Evolutionary conservation across 2,888 invertebrate species (phyloP).

Genomic region (Eueremaeus valkanovi): DNA sequence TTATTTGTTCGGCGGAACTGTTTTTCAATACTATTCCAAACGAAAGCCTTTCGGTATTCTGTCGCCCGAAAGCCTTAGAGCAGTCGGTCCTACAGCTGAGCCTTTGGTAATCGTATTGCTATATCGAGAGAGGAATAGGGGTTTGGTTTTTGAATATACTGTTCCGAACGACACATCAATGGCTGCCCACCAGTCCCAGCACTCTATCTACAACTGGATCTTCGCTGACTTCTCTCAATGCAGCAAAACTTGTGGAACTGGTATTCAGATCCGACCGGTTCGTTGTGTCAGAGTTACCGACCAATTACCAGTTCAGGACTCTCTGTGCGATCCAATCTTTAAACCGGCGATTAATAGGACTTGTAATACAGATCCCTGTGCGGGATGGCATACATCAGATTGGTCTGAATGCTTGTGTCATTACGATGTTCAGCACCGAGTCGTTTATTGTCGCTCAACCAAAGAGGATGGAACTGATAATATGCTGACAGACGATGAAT

Average conservation of each 20-base stretch:
- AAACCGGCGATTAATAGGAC: conserved; percentile 67
- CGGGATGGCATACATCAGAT: conserved; percentile 69
- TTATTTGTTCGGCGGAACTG: conserved; percentile 71
- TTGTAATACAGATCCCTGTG: conserved; percentile 73
- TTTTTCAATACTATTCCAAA: conserved; percentile 72
- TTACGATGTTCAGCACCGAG: conserved; percentile 57
- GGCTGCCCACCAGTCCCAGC: conserved; percentile 61
- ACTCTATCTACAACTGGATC: conserved; percentile 75
- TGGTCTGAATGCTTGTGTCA: conserved; percentile 86
- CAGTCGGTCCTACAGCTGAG: conserved; percentile 86
- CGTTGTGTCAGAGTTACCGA: conserved; percentile 72
- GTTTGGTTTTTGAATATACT: conserved; percentile 84
- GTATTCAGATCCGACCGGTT: conserved; percentile 71
- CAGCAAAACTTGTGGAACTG: conserved; percentile 83
- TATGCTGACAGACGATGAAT: conserved; percentile 34
- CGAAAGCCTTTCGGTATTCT: conserved; percentile 73
- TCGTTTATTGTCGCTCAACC: conserved; percentile 63
- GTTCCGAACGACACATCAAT: conserved; percentile 70
- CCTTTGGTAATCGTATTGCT: conserved; percentile 76
- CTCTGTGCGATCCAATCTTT: conserved; percentile 70
- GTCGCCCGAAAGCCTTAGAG: conserved; percentile 76
- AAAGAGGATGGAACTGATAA: conserved; percentile 11
- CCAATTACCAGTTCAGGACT: conserved; percentile 66
- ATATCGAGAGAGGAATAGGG: conserved; percentile 76
- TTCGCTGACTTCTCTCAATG: conserved; percentile 73